A percentile compares a stretch with the other conserved stretches of the same genome.
Conservation (phyloP, 2,113 vertebrate genomes). For the Morone saxatilis region DNA sequence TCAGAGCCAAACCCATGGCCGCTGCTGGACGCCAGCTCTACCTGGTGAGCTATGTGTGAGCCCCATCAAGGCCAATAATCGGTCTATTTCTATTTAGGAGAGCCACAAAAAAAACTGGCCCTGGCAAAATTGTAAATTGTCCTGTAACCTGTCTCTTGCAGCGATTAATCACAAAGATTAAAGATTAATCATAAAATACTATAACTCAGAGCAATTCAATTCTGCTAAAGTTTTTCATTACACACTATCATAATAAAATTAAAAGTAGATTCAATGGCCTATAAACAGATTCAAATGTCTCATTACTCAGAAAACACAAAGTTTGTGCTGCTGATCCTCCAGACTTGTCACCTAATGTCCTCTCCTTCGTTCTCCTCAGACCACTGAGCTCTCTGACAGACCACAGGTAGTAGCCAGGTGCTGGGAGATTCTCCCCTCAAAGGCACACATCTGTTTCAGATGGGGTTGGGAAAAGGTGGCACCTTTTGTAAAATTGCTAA, state of each 20-base stretch:
- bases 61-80: too few species aligned
- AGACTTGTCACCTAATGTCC: conserved; percentile 64
- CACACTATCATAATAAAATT: not conserved
- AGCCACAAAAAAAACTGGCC: conserved; percentile 45
- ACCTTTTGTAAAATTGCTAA: conserved; percentile 76
- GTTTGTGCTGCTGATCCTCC: conserved; percentile 56
- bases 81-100: too few species aligned
- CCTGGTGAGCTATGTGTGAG: too few species aligned
- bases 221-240: conserved; percentile 22
- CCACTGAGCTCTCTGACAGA: conserved; percentile 83
- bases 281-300: conserved; percentile 31
- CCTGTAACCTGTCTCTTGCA: conserved; percentile 66
- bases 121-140: conserved; percentile 70
- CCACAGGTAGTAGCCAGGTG: conserved; percentile 81
- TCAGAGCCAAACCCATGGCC: too few species aligned
- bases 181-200: conserved; percentile 59
- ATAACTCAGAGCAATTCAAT: conserved; percentile 34
- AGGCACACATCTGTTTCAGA: conserved; percentile 86
- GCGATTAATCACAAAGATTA: conserved; percentile 70
- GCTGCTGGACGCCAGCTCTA: too few species aligned
- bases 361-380: conserved; percentile 79
- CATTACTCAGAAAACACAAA: conserved; percentile 61
- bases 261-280: conserved; percentile 6
- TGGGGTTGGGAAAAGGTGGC: conserved; percentile 65
- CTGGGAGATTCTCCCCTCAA: conserved; percentile 74